Base-by-base conservation (phyloP, 2,888 invertebrate species). In the Meiosimyza decipiens region DNA sequence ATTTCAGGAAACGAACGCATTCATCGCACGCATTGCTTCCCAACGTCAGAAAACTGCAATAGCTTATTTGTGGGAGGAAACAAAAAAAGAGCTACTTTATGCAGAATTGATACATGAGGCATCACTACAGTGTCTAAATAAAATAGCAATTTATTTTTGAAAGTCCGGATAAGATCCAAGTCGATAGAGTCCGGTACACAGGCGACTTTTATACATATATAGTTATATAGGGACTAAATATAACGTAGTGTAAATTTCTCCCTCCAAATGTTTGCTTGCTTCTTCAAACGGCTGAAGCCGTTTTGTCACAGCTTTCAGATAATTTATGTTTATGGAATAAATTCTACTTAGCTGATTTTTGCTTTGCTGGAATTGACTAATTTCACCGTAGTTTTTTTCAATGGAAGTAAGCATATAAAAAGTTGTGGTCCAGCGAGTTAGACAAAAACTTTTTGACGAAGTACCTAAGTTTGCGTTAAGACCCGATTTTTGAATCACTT, bases 11-110 rank as follows among this genome's bases (percentile, higher is more conserved):
- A 22, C 33, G 51, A 18, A 50, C 69, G 52, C 67, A 68, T 65
- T 75, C 49, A 13, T 64, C 28, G 64, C 9, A 75, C 33, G 13
- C 13, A 28, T n/a, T 63, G 54, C 51, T 73, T 67, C 9, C 73
- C 73, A 13, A 9, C 33, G 52, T 63, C 54, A 50, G 59, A 59
- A 33, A 73, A 75, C 16, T 73, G 73, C 33, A 65, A 63, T 22
- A 75, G 49, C 57, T 75, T 75, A 47, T 75, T 73, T 15, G 74
- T 55, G 2, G 73, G 68, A 16, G 72, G 67, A 66, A 72, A 74
- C 7, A 74, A 50, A 72, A 74, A 74, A 4, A 72, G 49, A 15
- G 60, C 71, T 2, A 71, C 52, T 69, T 71, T 71, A 52, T 73
- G 75, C 15, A 40, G 18, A 47, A 71, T 60, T 47, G 49, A 60